Conservation (phyloP, 2,888 invertebrate genomes). For the Lithodes maja region DNA sequence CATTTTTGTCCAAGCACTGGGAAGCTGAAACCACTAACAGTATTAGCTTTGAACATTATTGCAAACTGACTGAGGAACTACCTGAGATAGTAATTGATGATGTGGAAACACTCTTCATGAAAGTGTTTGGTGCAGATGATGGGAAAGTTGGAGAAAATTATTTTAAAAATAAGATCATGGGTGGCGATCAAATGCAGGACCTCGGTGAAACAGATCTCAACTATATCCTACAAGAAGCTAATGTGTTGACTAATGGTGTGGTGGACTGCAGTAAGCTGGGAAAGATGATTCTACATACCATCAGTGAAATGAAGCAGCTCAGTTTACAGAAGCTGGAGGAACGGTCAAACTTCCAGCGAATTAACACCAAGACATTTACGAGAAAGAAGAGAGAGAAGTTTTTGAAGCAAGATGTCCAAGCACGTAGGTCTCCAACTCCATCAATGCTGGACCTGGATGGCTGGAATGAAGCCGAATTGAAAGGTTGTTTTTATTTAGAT, state of each 20-base stretch:
- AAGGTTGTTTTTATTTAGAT: conserved; percentile 68
- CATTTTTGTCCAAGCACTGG: conserved; percentile 60
- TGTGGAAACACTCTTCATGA: conserved; percentile 51
- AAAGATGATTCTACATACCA: conserved; percentile 59
- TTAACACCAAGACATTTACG: conserved; percentile 67
- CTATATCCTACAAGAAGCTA: conserved; percentile 62
- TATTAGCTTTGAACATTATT: conserved; percentile 56
- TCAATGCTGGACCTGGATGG: conserved; percentile 41
- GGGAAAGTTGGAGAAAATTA: conserved; percentile 56
- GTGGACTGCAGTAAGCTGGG: conserved; percentile 61
- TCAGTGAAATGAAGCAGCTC: conserved; percentile 65
- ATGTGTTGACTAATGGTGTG: conserved; percentile 37
- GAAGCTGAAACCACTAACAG: conserved; percentile 34
- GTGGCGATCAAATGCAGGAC: conserved; percentile 8
- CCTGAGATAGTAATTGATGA: conserved; percentile 51
- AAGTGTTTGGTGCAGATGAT: conserved; percentile 62
- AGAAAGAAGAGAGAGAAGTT: conserved; percentile 57
- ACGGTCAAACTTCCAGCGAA: conserved; percentile 57
- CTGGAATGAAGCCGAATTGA: conserved; percentile 58
- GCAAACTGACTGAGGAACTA: conserved; percentile 47
- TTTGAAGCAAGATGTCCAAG: conserved; percentile 19
- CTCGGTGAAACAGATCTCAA: conserved; percentile 60
- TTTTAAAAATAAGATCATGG: conserved; percentile 43
- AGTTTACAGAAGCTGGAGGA: conserved; percentile 66
- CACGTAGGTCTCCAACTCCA: neutral